Evolutionary conservation across 64 coral and sea anemone genomes (phyloP).

Genomic region (Pocillopora damicornis): DNA sequence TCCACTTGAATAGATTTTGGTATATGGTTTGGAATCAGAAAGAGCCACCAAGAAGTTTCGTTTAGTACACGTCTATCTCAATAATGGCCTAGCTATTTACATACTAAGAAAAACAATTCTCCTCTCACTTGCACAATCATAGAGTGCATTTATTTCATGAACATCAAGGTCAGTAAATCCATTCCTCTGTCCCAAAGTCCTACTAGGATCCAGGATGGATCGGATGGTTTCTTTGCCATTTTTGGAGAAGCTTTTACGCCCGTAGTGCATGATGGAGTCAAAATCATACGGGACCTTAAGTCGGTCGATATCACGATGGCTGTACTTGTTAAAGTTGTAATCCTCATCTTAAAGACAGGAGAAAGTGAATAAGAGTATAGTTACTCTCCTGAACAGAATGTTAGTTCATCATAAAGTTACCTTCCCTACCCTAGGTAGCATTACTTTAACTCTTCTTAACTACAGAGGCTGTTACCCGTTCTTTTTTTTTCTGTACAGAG

Average conservation of each 20-base stretch:
- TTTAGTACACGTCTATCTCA: background rate
- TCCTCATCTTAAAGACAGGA: slow-evolving; percentile 53
- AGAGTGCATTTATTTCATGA: slow-evolving; percentile 75
- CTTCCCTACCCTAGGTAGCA: too few relatives aligned
- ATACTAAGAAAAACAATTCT: background rate
- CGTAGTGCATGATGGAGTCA: slow-evolving; percentile 96
- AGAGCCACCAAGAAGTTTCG: background rate
- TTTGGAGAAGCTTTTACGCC: slow-evolving; percentile 74
- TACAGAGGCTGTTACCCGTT: too few relatives aligned
- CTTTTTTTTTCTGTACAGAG: too few relatives aligned
- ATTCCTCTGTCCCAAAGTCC: slow-evolving; percentile 62
- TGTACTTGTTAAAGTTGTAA: slow-evolving; percentile 86
- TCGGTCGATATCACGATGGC: slow-evolving; percentile 59
- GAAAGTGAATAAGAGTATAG: background rate
- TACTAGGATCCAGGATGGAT: slow-evolving; percentile 50
- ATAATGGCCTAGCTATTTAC: too few relatives aligned
- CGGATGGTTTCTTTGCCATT: slow-evolving; percentile 65
- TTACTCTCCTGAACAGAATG: too few relatives aligned
- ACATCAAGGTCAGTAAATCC: slow-evolving; percentile 84
- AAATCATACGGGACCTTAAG: slow-evolving; percentile 89
- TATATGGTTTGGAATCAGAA: too few relatives aligned
- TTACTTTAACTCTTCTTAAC: too few relatives aligned
- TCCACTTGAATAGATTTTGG: too few relatives aligned
- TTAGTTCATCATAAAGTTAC: too few relatives aligned
- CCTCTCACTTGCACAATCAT: slow-evolving; percentile 73